A percentile compares a stretch with the other conserved stretches of the same genome.
Conservation (phyloP, 2,797 vertebrate species). For the Iguana delicatissima region DNA sequence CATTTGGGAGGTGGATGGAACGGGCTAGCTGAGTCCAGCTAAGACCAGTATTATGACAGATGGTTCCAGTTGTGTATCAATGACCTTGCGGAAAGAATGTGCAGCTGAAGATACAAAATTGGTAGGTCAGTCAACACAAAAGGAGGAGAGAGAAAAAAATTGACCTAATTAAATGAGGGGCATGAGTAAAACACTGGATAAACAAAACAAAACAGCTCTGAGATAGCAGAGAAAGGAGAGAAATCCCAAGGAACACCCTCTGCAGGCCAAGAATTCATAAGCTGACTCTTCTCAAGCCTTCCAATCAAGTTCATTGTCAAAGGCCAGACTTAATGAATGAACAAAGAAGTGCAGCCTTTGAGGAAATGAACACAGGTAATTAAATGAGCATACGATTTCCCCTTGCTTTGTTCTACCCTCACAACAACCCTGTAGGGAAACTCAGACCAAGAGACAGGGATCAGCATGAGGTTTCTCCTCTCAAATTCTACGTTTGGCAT, state of each 20-base stretch:
- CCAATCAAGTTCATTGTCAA: not conserved
- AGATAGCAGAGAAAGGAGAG: slow-evolving; percentile 27
- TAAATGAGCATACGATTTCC: not conserved
- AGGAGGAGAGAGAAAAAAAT: not conserved
- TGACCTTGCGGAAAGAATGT: not conserved
- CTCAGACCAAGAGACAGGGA: too few relatives aligned
- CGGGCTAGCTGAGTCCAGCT: slow-evolving; percentile 22
- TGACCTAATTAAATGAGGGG: slow-evolving; percentile 5
- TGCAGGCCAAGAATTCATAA: slow-evolving; percentile 44
- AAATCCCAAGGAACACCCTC: slow-evolving; percentile 39
- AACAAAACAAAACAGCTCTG: slow-evolving; percentile 23
- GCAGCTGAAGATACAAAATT: slow-evolving; percentile 10
- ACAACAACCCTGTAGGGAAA: too few relatives aligned
- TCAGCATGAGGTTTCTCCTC: too few relatives aligned
- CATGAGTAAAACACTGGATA: not conserved
- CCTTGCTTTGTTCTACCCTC: too few relatives aligned
- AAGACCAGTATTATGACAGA: slow-evolving; percentile 5
- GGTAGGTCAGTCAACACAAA: slow-evolving; percentile 24
- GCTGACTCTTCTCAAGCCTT: slow-evolving; percentile 24
- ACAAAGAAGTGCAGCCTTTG: not conserved
- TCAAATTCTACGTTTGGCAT: too few relatives aligned
- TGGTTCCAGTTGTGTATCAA: not conserved
- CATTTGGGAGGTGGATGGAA: not conserved
- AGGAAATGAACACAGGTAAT: not conserved
- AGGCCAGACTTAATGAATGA: not conserved